Evolutionary conservation across 2,888 invertebrate species (phyloP).

Genomic region (Napeogenes inachia): DNA sequence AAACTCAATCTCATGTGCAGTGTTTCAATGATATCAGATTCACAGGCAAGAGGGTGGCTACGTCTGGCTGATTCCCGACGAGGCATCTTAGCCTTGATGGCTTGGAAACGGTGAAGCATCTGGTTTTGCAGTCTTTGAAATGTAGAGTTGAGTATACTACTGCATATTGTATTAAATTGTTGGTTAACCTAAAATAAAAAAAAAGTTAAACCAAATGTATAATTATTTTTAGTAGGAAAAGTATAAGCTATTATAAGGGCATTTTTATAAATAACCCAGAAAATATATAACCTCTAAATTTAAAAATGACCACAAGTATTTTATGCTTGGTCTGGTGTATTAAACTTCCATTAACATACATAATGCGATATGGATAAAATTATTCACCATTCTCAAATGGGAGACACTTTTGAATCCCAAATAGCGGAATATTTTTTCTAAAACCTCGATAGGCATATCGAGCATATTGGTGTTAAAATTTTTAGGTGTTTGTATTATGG

Average conservation of each 20-base stretch:
- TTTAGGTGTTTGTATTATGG: slow-evolving; percentile 54
- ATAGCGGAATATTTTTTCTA: slow-evolving; percentile 87
- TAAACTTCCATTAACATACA: not conserved
- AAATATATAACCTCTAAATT: too few species aligned
- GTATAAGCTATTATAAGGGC: not conserved
- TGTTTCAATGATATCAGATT: slow-evolving; percentile 95
- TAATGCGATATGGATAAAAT: slow-evolving; percentile 32
- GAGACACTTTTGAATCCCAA: slow-evolving; percentile 87
- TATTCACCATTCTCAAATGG: slow-evolving; percentile 86
- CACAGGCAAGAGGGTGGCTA: slow-evolving; percentile 92
- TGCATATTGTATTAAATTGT: slow-evolving; percentile 87
- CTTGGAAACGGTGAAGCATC: slow-evolving; percentile 89
- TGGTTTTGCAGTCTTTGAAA: slow-evolving; percentile 91
- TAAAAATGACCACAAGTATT: not conserved
- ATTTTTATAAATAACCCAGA: too few species aligned
- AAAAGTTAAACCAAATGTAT: too few species aligned
- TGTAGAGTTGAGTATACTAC: slow-evolving; percentile 87
- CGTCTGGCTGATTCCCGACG: slow-evolving; percentile 93
- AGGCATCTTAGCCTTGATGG: slow-evolving; percentile 94
- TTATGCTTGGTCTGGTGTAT: too few species aligned
- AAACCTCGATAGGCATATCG: slow-evolving; percentile 87
- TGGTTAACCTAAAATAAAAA: slow-evolving; percentile 83
- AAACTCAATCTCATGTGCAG: slow-evolving; percentile 94
- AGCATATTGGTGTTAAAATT: slow-evolving; percentile 71
- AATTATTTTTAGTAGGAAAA: not conserved